phyloP scores from a whole-genome alignment of 2,113 vertebrate genomes.

The Engraulis encrasicolus region DNA sequence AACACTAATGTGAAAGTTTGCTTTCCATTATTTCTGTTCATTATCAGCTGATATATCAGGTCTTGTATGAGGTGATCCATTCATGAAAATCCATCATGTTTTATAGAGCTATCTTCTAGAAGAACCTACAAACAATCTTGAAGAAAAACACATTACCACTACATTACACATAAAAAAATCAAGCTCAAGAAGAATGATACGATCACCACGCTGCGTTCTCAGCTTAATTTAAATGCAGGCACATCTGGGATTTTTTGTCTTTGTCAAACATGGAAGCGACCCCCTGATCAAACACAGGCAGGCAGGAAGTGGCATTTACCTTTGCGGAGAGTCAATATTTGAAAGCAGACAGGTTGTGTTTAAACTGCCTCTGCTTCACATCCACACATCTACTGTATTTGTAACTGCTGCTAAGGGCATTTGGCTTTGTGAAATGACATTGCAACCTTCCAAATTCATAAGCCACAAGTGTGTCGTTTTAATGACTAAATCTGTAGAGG shows the following conservation, averaged over 20 bases:
- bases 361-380: slow-evolving; percentile 7
- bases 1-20: too few relatives aligned
- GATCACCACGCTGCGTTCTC: not conserved
- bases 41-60: too few relatives aligned
- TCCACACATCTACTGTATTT: not conserved
- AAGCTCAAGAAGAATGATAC: not conserved
- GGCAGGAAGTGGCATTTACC: slow-evolving; percentile 23
- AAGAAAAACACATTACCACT: not conserved
- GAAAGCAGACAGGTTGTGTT: slow-evolving; percentile 14
- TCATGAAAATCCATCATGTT: not conserved
- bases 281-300: slow-evolving; percentile 30
- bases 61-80: too few relatives aligned
- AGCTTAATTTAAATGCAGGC: slow-evolving; percentile 6
- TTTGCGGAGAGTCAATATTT: slow-evolving; percentile 26
- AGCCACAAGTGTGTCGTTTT: slow-evolving; percentile 9
- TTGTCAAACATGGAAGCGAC: slow-evolving; percentile 15
- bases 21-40: too few relatives aligned
- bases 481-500: slow-evolving; percentile 28
- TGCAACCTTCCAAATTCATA: slow-evolving; percentile 19
- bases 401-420: slow-evolving; percentile 32
- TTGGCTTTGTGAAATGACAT: slow-evolving; percentile 38
- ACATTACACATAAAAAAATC: not conserved
- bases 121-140: not conserved
- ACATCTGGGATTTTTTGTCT: slow-evolving; percentile 25
- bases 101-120: not conserved